Evolutionary conservation across 2,113 vertebrate species (phyloP).

Genomic region (Rynchops niger): DNA sequence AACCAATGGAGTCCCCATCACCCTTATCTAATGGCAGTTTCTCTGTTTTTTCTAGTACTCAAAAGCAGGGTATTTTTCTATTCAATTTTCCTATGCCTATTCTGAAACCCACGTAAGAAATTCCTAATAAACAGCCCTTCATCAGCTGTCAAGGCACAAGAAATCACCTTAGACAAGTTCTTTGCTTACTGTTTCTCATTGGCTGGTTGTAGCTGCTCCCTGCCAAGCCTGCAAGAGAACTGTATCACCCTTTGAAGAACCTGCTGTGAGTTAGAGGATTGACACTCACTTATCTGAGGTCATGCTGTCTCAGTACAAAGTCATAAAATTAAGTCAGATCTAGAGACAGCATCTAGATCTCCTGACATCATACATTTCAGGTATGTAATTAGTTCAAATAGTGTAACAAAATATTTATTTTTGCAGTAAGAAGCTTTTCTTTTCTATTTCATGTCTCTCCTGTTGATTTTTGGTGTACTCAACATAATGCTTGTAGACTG

Average conservation of each 20-base stretch:
- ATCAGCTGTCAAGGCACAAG: not conserved
- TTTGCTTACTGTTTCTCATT: not conserved
- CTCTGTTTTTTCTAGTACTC: not conserved
- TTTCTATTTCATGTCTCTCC: not conserved
- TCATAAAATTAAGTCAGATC: not conserved
- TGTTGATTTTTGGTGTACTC: not conserved
- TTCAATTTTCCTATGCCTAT: not conserved
- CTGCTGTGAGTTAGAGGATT: not conserved
- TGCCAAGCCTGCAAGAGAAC: not conserved
- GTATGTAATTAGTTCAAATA: not conserved
- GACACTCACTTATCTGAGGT: not conserved
- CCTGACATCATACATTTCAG: not conserved
- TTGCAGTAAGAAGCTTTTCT: not conserved
- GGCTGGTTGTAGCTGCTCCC: not conserved
- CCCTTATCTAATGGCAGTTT: not conserved
- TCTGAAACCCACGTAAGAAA: not conserved
- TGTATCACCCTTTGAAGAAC: not conserved
- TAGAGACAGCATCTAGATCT: not conserved
- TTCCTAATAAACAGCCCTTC: not conserved
- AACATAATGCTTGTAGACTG: not conserved
- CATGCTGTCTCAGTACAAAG: not conserved
- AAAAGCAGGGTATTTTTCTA: not conserved
- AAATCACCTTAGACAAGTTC: not conserved
- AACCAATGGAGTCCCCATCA: not conserved
- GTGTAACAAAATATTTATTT: not conserved